A percentile compares a stretch with the other conserved stretches of the same genome.
Conservation (phyloP, 2,888 invertebrate species). For the Phragmatobia fuliginosa region DNA sequence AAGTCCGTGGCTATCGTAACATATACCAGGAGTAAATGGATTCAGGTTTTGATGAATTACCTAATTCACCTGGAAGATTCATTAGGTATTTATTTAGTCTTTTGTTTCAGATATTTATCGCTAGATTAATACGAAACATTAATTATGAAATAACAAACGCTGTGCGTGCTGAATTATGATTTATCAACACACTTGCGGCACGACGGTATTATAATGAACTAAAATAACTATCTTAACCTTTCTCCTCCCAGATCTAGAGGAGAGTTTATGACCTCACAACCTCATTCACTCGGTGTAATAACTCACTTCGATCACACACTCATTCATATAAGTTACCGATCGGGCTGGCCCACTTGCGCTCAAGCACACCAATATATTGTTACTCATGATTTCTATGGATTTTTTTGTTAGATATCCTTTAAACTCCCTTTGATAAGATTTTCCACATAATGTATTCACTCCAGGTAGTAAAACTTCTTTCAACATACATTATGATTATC, state of each 20-base stretch:
- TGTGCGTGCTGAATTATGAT: too few relatives aligned
- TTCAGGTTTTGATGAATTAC: constrained; percentile 1
- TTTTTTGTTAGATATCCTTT: neutral
- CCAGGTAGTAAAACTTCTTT: neutral
- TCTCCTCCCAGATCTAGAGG: too few relatives aligned
- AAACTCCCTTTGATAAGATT: neutral
- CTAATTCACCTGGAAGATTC: neutral
- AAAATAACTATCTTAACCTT: too few relatives aligned
- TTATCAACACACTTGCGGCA: too few relatives aligned
- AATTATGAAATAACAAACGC: neutral
- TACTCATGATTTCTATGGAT: neutral
- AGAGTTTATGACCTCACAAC: too few relatives aligned
- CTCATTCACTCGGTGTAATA: too few relatives aligned
- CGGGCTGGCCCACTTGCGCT: neutral
- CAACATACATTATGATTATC: constrained; percentile 5
- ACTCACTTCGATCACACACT: too few relatives aligned
- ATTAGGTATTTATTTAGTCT: neutral
- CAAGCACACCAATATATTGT: neutral
- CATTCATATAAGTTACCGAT: too few relatives aligned
- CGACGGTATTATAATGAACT: too few relatives aligned
- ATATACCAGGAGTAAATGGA: neutral
- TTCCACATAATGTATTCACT: neutral
- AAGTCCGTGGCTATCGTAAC: neutral
- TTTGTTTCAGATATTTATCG: neutral
- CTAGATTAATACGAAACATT: neutral